Evolutionary conservation across 2,888 invertebrate genomes (phyloP), one percentile per base, ranked within the genome.

Genomic region (Panopea generosa): DNA sequence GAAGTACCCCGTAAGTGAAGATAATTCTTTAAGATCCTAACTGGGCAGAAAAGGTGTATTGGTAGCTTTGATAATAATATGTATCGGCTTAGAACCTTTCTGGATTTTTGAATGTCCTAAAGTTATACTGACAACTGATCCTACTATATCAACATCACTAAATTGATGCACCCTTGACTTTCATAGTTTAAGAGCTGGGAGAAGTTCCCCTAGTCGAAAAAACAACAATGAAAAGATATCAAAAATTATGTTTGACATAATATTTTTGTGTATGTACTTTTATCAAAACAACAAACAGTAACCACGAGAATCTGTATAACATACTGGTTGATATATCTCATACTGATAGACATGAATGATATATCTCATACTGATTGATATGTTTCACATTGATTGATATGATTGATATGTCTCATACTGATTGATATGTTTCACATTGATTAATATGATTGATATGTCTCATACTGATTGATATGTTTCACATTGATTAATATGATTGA

Each of bases 191-290:
- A 9, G 50, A 11, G 56, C 18, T 3, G 62, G 47, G 9, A 65
- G 27, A 7, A 55, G 27, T 61, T 69, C 60, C 0, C 61, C 69
- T 18, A 69, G n/a, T 11, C 11, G 57, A 33, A 45, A 70, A 70
- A 16, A 70, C 62, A 9, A 40, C 70, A 55, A 50, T 47, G 26
- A 38, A 57, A 50, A 7, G 70, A 27, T 0, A 63, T 6, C 1
- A 70, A 20, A 11, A 57, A 20, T 2, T 57, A 26, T 26, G 27
- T 2, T 2, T 22, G 20, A 43, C 18, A 2, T 61, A 47, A 20
- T 40, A 40, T 16, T 16, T 11, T 40, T 11, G 7, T 16, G 16
- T 11, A 40, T 11, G 7, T n/a, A n/a, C n/a, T n/a, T n/a, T n/a
- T n/a, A n/a, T n/a, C n/a, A n/a, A n/a, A n/a, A n/a, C n/a, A n/a